phyloP scores from a whole-genome alignment of 2,113 vertebrate genomes.

The Zonotrichia leucophrys region DNA sequence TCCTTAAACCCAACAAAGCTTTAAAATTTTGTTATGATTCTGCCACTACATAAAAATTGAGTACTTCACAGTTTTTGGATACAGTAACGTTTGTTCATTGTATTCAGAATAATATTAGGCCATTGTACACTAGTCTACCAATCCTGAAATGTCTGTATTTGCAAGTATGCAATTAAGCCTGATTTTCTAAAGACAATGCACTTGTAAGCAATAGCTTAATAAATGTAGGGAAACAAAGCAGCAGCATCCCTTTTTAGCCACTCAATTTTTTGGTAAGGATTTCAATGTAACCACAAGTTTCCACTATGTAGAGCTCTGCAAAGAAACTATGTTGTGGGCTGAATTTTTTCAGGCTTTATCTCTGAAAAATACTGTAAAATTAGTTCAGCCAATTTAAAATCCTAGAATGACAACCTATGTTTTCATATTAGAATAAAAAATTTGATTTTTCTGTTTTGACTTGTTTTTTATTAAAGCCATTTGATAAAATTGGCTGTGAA shows the following conservation, averaged over 20 bases:
- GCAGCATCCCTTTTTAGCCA: not conserved
- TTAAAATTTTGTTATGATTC: not conserved
- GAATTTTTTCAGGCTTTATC: conserved; percentile 1
- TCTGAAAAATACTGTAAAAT: conserved; percentile 1
- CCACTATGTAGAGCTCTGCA: not conserved
- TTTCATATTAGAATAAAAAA: not conserved
- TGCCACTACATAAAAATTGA: not conserved
- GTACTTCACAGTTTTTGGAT: not conserved
- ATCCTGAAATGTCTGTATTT: not conserved
- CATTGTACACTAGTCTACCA: not conserved
- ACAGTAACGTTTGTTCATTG: not conserved
- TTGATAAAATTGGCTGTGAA: not conserved
- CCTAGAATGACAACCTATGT: not conserved
- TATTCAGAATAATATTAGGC: not conserved
- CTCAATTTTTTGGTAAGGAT: not conserved
- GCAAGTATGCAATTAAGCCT: not conserved
- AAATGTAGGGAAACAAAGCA: not conserved
- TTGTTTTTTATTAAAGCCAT: not conserved
- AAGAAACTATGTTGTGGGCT: not conserved
- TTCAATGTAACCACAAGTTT: conserved; percentile 4
- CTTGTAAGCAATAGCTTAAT: not conserved
- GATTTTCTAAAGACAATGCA: not conserved
- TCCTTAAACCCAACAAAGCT: not conserved
- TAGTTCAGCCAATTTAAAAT: not conserved
- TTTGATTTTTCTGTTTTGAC: not conserved